phyloP scores from a whole-genome alignment of 2,113 vertebrate species.

The Scytalopus superciliaris region DNA sequence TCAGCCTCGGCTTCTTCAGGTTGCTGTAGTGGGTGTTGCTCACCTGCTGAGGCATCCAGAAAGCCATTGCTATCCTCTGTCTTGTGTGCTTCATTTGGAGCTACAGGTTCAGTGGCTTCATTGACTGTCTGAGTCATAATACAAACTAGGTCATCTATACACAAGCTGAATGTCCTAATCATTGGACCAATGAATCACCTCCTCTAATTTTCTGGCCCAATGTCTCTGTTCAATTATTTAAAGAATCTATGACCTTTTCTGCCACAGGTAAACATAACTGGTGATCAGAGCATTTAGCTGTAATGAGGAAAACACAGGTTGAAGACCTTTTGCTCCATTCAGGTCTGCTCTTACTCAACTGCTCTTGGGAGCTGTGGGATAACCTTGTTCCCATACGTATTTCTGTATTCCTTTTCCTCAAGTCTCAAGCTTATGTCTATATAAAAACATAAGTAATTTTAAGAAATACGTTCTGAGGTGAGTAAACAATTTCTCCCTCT shows the following conservation, averaged over 20 bases:
- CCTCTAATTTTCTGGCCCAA: constrained; percentile 28
- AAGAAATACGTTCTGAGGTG: not conserved
- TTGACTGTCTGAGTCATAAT: constrained; percentile 10
- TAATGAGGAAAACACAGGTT: not conserved
- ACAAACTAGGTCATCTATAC: not conserved
- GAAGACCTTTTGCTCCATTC: not conserved
- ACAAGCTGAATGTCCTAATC: not conserved
- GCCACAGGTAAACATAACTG: not conserved
- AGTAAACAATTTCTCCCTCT: not conserved
- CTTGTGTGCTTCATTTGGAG: not conserved
- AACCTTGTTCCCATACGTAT: not conserved
- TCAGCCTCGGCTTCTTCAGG: not conserved
- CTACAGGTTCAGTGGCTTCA: not conserved
- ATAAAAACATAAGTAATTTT: not conserved
- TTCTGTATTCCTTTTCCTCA: not conserved
- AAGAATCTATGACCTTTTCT: not conserved
- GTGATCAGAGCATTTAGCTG: not conserved
- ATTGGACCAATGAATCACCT: constrained; percentile 20
- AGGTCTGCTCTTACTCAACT: not conserved
- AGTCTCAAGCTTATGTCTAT: not conserved
- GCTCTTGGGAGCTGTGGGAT: not conserved
- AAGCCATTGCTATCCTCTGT: not conserved
- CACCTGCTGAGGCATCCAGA: not conserved
- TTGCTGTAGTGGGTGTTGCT: not conserved
- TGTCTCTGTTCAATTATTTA: constrained; percentile 49